Conservation (phyloP, 2,113 vertebrate species). For the Neofelis nebulosa region DNA sequence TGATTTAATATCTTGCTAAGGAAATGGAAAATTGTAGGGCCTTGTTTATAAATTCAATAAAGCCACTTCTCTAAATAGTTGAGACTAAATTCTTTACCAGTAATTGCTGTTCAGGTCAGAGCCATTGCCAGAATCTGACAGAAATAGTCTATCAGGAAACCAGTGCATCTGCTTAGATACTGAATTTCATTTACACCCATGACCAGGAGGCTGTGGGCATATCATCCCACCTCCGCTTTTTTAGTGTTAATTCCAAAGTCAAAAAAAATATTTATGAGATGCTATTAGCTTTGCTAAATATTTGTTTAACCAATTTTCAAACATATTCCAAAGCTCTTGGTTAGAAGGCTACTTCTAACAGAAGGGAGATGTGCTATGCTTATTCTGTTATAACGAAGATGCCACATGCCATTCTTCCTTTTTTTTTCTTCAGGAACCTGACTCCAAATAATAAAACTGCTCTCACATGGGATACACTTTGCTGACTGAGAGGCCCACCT, state of each 20-base stretch:
- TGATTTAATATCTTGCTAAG: slow-evolving; percentile 84
- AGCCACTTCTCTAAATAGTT: slow-evolving; percentile 79
- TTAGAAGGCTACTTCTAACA: slow-evolving; percentile 6
- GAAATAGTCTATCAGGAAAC: slow-evolving; percentile 46
- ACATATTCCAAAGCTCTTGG: slow-evolving; percentile 38
- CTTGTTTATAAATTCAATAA: slow-evolving; percentile 85
- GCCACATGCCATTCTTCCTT: not conserved
- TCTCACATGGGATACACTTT: not conserved
- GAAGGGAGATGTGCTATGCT: not conserved
- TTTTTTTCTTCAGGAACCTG: slow-evolving; percentile 3
- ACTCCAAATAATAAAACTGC: not conserved
- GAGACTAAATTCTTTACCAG: slow-evolving; percentile 72
- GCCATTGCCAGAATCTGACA: slow-evolving; percentile 49
- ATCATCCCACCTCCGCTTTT: not conserved
- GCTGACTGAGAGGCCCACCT: not conserved
- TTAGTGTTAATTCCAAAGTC: slow-evolving; percentile 27
- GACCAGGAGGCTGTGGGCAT: not conserved
- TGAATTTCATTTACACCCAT: not conserved
- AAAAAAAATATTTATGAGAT: slow-evolving; percentile 63
- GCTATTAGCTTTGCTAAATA: slow-evolving; percentile 35
- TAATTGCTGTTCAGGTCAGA: slow-evolving; percentile 60
- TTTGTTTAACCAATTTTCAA: slow-evolving; percentile 61
- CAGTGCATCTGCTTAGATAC: slow-evolving; percentile 34
- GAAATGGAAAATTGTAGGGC: slow-evolving; percentile 81
- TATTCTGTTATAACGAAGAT: not conserved